Evolutionary conservation across 2,888 invertebrate species (phyloP).

Genomic region (Alentia gelatinosa): DNA sequence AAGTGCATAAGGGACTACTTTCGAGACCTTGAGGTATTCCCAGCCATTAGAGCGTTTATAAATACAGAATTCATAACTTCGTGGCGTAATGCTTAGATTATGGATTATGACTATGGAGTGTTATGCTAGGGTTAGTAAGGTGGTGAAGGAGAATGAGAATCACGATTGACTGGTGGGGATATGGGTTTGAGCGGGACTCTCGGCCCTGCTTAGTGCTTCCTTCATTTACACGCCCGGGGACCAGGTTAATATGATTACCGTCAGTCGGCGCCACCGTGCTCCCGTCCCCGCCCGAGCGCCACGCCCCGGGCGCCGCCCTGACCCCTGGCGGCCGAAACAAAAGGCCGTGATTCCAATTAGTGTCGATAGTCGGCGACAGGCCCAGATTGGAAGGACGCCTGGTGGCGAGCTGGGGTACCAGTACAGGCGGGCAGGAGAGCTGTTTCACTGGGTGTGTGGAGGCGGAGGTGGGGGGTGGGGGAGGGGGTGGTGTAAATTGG

Average conservation of each 20-base stretch:
- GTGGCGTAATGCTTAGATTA: too few species aligned
- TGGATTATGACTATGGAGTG: too few species aligned
- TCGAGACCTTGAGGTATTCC: too few species aligned
- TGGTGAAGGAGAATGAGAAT: too few species aligned
- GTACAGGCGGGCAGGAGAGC: not conserved
- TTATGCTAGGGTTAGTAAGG: too few species aligned
- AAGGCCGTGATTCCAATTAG: not conserved
- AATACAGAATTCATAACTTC: too few species aligned
- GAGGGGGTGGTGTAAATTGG: not conserved
- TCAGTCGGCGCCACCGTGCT: not conserved
- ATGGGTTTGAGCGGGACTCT: too few species aligned
- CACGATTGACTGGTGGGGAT: too few species aligned
- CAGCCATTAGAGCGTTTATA: too few species aligned
- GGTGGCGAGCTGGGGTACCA: not conserved
- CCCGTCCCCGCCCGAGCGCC: not conserved
- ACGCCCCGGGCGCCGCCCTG: not conserved
- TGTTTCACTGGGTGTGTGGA: not conserved
- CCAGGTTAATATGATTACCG: not conserved
- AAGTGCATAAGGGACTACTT: too few species aligned
- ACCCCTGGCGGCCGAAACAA: not conserved
- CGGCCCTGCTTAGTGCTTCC: too few species aligned
- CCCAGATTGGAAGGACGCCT: not conserved
- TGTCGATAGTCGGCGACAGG: not conserved
- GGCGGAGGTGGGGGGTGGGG: not conserved
- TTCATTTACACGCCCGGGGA: too few species aligned